A percentile compares a stretch with the other conserved stretches of the same genome.
phyloP scores from a whole-genome alignment of 2,888 invertebrate genomes.

The Itoplectis maculator region DNA sequence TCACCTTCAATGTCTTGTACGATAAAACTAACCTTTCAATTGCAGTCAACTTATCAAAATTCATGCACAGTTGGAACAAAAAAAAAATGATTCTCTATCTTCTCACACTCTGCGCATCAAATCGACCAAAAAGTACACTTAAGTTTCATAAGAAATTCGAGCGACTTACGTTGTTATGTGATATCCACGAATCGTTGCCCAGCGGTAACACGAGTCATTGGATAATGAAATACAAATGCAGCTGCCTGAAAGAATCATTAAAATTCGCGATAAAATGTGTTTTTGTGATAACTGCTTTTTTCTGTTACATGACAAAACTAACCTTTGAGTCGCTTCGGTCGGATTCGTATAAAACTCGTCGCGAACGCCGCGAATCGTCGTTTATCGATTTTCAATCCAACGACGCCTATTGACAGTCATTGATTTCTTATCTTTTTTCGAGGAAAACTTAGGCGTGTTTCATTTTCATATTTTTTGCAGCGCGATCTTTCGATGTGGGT shows the following conservation, averaged over 20 bases:
- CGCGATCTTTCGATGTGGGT: no score
- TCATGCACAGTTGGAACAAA: background rate
- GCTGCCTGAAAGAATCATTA: background rate
- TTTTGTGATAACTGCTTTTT: background rate
- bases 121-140: no score
- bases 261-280: background rate
- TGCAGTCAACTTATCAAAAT: background rate
- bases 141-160: background rate
- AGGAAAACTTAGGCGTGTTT: background rate
- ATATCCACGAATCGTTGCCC: background rate
- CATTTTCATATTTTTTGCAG: background rate
- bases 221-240: background rate
- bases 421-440: background rate
- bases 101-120: background rate
- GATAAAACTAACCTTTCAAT: background rate
- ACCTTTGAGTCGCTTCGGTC: background rate
- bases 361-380: background rate
- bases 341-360: background rate
- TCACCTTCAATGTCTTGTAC: background rate
- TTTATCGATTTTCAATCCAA: background rate
- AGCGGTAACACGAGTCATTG: background rate
- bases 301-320: background rate
- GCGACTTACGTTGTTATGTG: background rate
- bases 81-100: background rate
- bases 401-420: background rate